A percentile compares a stretch with the other conserved stretches of the same genome.
Evolutionary conservation across 1,140 invertebrate species (phyloP).

Genomic region (Cephus cinctus): DNA sequence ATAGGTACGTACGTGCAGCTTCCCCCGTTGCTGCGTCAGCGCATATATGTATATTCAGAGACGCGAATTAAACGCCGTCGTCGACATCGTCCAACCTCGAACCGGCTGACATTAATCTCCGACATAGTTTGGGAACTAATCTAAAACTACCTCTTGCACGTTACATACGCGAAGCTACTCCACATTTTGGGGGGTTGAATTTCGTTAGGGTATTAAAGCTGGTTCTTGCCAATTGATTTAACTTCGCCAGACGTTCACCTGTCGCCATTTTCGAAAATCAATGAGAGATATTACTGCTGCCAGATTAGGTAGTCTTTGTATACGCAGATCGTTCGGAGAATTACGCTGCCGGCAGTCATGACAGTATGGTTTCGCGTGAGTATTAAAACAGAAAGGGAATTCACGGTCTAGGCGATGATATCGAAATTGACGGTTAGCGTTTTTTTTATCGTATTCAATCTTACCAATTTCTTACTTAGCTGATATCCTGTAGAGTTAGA

Average conservation of each 20-base stretch:
- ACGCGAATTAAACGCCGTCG: background rate
- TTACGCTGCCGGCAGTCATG: no score
- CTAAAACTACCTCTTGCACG: conserved; percentile 9
- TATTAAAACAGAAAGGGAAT: no score
- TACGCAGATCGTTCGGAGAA: no score
- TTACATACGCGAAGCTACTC: background rate
- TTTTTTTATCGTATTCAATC: no score
- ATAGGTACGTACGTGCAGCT: background rate
- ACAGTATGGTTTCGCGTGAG: no score
- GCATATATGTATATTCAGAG: background rate
- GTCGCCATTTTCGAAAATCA: background rate
- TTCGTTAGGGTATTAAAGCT: background rate
- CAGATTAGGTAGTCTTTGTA: no score
- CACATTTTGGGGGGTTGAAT: background rate
- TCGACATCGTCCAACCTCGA: background rate
- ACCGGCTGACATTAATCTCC: conserved; percentile 15
- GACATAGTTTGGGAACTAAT: conserved; percentile 20
- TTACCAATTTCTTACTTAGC: no score
- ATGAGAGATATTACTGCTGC: background rate
- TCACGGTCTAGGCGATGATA: no score
- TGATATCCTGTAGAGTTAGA: no score
- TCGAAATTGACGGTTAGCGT: no score
- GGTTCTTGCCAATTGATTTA: background rate
- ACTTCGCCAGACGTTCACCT: background rate
- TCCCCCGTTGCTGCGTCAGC: background rate